A percentile compares a stretch with the other conserved stretches of the same genome.
Evolutionary conservation across 1,140 invertebrate genomes (phyloP).

Genomic region (Drosophila paulistorum): DNA sequence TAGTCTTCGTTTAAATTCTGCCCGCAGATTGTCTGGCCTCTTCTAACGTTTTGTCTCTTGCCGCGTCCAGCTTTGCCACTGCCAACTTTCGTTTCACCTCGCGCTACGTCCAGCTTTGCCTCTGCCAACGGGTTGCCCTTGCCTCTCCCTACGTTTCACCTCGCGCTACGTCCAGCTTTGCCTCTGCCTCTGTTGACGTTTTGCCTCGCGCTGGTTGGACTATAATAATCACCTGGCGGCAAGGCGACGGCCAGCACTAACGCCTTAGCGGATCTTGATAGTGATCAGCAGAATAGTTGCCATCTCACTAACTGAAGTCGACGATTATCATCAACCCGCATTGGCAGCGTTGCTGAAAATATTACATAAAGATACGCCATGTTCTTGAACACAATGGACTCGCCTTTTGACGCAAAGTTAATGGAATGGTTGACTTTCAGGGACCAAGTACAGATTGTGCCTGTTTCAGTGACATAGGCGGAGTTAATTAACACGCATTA

Average conservation of each 20-base stretch:
- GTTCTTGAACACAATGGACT: constrained; percentile 26
- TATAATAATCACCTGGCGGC: constrained; percentile 72
- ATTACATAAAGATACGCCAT: constrained; percentile 14
- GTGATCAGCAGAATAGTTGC: constrained; percentile 45
- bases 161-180: no score
- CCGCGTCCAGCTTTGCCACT: no score
- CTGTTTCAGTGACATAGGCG: no score
- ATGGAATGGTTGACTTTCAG: constrained; percentile 20
- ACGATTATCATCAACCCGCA: constrained; percentile 41
- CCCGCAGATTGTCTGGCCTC: no score
- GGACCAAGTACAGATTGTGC: neutral
- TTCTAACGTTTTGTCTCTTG: no score
- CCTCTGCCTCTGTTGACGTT: no score
- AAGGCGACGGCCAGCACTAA: constrained; percentile 22
- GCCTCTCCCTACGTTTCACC: no score
- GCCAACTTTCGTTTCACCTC: no score
- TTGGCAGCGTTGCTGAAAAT: constrained; percentile 38
- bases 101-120: no score
- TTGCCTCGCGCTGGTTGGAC: constrained; percentile 58
- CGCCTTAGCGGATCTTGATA: constrained; percentile 60
- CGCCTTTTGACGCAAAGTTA: constrained; percentile 57
- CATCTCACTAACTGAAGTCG: constrained; percentile 1
- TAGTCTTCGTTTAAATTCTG: no score
- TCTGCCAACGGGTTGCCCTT: no score
- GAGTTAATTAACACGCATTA: no score